phyloP scores from a whole-genome alignment of 2,888 invertebrate genomes.

The Scaptomyza cyrtandrae region DNA sequence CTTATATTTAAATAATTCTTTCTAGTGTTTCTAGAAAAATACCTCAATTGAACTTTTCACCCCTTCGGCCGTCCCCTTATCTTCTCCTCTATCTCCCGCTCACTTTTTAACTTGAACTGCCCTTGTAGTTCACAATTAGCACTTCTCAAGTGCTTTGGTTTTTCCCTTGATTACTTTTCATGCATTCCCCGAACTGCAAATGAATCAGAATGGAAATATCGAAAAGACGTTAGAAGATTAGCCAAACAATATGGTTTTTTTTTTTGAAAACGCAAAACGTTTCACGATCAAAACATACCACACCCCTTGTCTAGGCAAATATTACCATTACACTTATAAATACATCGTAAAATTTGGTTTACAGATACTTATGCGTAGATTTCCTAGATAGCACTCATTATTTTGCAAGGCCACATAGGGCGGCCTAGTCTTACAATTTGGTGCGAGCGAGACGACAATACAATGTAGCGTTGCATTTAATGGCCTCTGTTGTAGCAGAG shows the following conservation, averaged over 20 bases:
- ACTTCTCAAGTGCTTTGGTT: constrained; percentile 4
- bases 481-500: constrained; percentile 29
- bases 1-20: neutral
- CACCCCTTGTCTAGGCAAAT: constrained; percentile 35
- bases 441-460: constrained; percentile 31
- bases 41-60: neutral
- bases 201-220: constrained; percentile 20
- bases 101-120: neutral
- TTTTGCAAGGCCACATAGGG: constrained; percentile 35
- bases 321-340: constrained; percentile 65
- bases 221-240: neutral
- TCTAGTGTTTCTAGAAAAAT: neutral
- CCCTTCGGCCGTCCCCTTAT: neutral
- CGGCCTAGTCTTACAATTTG: constrained; percentile 1
- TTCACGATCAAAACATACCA: neutral
- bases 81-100: neutral
- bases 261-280: neutral
- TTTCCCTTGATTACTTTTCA: neutral
- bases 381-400: constrained; percentile 55
- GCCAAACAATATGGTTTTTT: neutral
- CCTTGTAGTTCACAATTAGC: neutral
- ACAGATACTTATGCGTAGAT: constrained; percentile 56
- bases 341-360: constrained; percentile 69
- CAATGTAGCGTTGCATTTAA: constrained; percentile 17
- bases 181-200: constrained; percentile 1